Base-by-base conservation (phyloP, 2,888 invertebrate genomes). In the Tinea pellionella region DNA sequence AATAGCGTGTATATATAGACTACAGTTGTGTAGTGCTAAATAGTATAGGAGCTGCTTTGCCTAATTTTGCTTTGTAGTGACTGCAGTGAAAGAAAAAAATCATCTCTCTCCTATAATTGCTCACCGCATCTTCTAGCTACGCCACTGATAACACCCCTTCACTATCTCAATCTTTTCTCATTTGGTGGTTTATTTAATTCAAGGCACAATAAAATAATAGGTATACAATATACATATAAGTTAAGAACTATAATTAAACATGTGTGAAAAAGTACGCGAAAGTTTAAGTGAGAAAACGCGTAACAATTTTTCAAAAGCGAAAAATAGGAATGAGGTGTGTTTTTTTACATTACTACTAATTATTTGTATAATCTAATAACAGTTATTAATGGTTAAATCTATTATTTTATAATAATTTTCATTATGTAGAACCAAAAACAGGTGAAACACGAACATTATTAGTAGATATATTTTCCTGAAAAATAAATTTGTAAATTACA, bases 391-490 rank as follows among this genome's bases (percentile, higher is more conserved):
- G 30, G 9, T 30, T 30, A 30, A 4, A 37, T n/a, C 37, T 37
- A 37, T 37, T 37, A n/a, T 37, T 37, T 6, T 37, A 6, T 37
- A 12, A 37, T 37, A 37, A 6, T 37, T 37, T 16, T 47, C 8
- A 47, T 13, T 47, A 47, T n/a, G 47, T 47, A 16, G 47, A 47
- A 47, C 47, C 47, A 47, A n/a, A 47, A 72, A 65, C 66, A 62
- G 69, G 71, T 72, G 74, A 42, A 24, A 57, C 57, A 32, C 16
- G 57, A 59, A 51, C 42, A 53, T 11, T 37, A 51, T 60, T 68
- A 68, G 81, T 81, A 84, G 80, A 82, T 77, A 66, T 83, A 84
- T 75, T 82, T 84, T 83, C 81, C 83, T 84, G 83, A 65, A 82
- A 82, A 64, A 60, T 63, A 70, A 60, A 64, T 60, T 42, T 51